Evolutionary conservation across 2,113 vertebrate species (phyloP), one percentile per base, ranked within the genome.

Genomic region (Chlamydotis undulata): DNA sequence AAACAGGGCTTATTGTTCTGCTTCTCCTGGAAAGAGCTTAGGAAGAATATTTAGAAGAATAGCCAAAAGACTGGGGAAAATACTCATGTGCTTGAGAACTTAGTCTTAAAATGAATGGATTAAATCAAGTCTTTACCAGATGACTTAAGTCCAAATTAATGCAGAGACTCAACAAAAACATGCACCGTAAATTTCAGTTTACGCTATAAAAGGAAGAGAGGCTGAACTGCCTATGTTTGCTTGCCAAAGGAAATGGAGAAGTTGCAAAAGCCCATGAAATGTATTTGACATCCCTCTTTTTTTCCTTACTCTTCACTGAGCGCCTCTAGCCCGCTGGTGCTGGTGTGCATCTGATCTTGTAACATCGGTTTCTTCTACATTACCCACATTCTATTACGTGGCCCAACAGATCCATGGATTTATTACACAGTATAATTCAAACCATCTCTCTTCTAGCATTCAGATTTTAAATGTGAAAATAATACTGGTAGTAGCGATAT

Each of bases 21-120:
- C 68, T 93, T 50, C 80, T 96, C 79, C 90, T 95, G 79, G 75
- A 90, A 95, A 95, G 53, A 95, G 76, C 90, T 97, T 90, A 78
- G 85, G 75, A 94, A 94, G 60, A 96, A 83, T 73, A 87, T 68
- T 89, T 93, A 81, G 35, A 89, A 93, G 33, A 83, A 92, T 6
- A 77, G 61, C 52, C 61, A 68, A 83, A 68, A 74, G 43, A 68
- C 35, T 63, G 21, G 67, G 92, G 31, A 67, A 94, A 67, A 64
- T 65, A 82, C 18, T 41, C 41, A 14, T 14, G 41, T 43, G 41
- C 41, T 43, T 43, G 41, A 43, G 41, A 43, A 43, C 41, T 43
- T 43, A 43, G 41, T 43, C 41, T 43, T 43, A 43, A 43, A 43
- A 71, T 56, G 3, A 74, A 76, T 11, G 14, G 56, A 84, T 69